Base-by-base conservation (phyloP, 1,140 invertebrate species). In the Cyphomyrmex costatus region DNA sequence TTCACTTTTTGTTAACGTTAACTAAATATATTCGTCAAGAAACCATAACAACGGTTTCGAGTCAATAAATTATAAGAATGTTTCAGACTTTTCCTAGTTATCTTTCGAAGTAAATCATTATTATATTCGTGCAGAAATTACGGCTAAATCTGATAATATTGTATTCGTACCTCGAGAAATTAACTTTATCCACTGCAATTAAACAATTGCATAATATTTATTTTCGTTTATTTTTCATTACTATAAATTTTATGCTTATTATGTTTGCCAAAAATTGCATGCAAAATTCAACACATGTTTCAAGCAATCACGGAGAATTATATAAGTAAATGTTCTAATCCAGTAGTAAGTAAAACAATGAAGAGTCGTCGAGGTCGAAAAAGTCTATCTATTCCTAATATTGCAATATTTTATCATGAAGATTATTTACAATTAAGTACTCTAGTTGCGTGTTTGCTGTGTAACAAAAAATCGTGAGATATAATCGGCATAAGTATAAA, bases 351-450 rank as follows among this genome's bases (percentile, higher is more conserved):
- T 60, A 27, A 73, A 86, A 16, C 33, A 33, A 33, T 66, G 42
- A 84, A 61, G 36, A 42, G 21, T 79, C 16, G 19, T 33, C 78
- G 78, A 82, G 46, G 14, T 14, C 46, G 42, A 70, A 61, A 86
- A 60, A 70, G 46, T 77, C 33, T 36, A 82, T 53, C 49, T 79
- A 86, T 61, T 49, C 3, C 27, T 77, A 77, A 68, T 21, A 77
- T 71, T 73, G 71, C 58, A 51, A 65, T 85, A 36, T 19, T 53
- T 58, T 80, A 68, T 8, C 30, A 42, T 61, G 19, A 16, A 8
- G 24, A 73, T 80, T 89, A 89, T 89, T 89, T 89, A 89, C 88
- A 89, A 70, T 71, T 70, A 77, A 82, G 78, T 87, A 85, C 46
- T 80, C 65, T 82, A 14, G 51, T 74, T 60, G 24, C 30, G 86